phyloP scores from a whole-genome alignment of 2,797 vertebrate genomes.

The Myotis vivesi region DNA sequence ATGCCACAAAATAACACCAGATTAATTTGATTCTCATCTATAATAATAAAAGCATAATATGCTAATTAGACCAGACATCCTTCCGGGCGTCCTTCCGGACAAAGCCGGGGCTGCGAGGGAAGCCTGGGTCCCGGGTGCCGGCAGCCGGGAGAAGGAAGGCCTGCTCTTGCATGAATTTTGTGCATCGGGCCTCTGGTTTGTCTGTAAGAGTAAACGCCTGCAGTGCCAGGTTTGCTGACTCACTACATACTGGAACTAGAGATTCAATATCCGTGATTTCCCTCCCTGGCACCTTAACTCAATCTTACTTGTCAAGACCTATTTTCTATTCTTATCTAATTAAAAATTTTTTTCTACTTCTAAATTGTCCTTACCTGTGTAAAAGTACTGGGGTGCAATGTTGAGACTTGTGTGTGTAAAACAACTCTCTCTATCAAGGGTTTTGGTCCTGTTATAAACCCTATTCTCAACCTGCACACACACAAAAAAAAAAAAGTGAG shows the following conservation, averaged over 20 bases:
- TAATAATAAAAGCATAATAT: too few species aligned
- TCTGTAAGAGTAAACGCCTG: background rate
- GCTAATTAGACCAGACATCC: too few species aligned
- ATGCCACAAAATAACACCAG: background rate
- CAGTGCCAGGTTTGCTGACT: background rate
- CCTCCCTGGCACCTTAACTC: background rate
- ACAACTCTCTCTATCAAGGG: constrained; percentile 90
- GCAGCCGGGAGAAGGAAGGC: too few species aligned
- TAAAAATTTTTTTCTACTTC: background rate
- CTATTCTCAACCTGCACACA: constrained; percentile 89
- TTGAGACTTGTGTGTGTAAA: constrained; percentile 93
- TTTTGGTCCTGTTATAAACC: constrained; percentile 95
- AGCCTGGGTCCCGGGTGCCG: too few species aligned
- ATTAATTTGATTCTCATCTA: background rate
- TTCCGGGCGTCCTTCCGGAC: too few species aligned
- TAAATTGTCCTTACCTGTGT: constrained; percentile 88
- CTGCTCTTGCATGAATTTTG: too few species aligned
- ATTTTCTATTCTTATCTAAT: background rate
- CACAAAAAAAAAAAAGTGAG: background rate
- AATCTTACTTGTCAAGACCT: background rate
- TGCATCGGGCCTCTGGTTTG: background rate
- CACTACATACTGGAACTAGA: background rate
- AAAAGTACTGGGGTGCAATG: constrained; percentile 94
- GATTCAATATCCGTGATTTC: background rate
- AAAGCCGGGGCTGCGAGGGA: too few species aligned